A percentile compares a stretch with the other conserved stretches of the same genome.
Evolutionary conservation across 1,140 invertebrate species (phyloP).

Genomic region (Parapsyche elsis): DNA sequence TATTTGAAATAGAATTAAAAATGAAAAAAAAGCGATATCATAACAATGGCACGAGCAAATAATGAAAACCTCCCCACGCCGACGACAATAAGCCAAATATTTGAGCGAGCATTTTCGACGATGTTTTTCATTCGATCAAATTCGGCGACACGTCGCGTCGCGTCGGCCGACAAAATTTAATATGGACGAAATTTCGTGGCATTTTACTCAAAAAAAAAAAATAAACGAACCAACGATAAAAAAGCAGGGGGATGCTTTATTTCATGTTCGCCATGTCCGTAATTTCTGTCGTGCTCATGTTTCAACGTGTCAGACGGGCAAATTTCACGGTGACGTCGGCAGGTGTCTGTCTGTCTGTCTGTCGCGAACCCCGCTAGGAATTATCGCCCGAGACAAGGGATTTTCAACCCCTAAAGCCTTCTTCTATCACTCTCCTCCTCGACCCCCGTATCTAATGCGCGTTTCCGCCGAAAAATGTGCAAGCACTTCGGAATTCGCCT

Average conservation of each 20-base stretch:
- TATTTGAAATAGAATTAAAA: not conserved
- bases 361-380: not conserved
- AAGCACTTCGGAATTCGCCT: slow-evolving; percentile 48
- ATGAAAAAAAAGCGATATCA: not conserved
- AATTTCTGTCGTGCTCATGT: slow-evolving; percentile 49
- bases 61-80: not conserved
- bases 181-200: not conserved
- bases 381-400: not conserved
- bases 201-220: not conserved
- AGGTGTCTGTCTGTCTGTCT: slow-evolving; percentile 23
- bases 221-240: not conserved
- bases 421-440: not conserved
- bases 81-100: slow-evolving; percentile 1
- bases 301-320: slow-evolving; percentile 47
- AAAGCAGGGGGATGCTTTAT: slow-evolving; percentile 4
- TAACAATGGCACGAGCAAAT: too few species aligned
- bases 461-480: slow-evolving; percentile 38
- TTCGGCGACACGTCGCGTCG: not conserved
- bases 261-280: slow-evolving; percentile 36
- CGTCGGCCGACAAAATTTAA: slow-evolving; percentile 9
- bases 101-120: not conserved
- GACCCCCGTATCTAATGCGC: not conserved
- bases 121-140: slow-evolving; percentile 26
- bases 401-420: not conserved
- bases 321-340: slow-evolving; percentile 43